These are phyloP conservation scores for Drosophila kokeensis DNA, from an alignment of 2,888 invertebrate genomes.

Conservation along the genomic window DNA sequence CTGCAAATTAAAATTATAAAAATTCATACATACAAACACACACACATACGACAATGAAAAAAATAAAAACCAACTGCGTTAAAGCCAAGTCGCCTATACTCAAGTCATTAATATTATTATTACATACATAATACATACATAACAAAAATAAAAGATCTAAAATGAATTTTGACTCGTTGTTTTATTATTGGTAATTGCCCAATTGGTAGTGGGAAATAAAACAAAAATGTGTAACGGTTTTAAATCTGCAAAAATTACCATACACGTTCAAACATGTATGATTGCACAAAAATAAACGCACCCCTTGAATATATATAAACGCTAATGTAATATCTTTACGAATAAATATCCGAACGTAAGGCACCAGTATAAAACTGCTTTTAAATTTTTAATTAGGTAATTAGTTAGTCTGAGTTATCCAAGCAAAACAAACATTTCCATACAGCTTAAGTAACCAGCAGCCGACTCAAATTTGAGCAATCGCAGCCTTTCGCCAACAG, in stretches of 20 bases:
- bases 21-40: slow-evolving; percentile 10
- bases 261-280: neutral
- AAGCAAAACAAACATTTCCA: neutral
- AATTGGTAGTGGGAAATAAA: neutral
- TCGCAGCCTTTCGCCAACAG: neutral
- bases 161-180: slow-evolving; percentile 1
- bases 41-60: slow-evolving; percentile 3
- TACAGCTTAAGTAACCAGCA: neutral
- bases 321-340: too few species aligned
- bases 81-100: slow-evolving; percentile 40
- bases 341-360: neutral
- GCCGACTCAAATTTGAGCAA: neutral
- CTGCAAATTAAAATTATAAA: slow-evolving; percentile 30
- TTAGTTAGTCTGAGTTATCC: neutral
- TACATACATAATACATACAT: slow-evolving; percentile 25
- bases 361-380: neutral
- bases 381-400: neutral
- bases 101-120: slow-evolving; percentile 55
- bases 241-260: neutral
- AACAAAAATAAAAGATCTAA: slow-evolving; percentile 56
- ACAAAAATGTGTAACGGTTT: neutral
- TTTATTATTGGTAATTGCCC: neutral
- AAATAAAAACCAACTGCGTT: slow-evolving; percentile 30
- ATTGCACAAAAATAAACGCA: neutral
- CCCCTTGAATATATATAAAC: neutral